A percentile compares a stretch with the other conserved stretches of the same genome.
Evolutionary conservation across 2,113 vertebrate species (phyloP).

Genomic region (Rostratula benghalensis): DNA sequence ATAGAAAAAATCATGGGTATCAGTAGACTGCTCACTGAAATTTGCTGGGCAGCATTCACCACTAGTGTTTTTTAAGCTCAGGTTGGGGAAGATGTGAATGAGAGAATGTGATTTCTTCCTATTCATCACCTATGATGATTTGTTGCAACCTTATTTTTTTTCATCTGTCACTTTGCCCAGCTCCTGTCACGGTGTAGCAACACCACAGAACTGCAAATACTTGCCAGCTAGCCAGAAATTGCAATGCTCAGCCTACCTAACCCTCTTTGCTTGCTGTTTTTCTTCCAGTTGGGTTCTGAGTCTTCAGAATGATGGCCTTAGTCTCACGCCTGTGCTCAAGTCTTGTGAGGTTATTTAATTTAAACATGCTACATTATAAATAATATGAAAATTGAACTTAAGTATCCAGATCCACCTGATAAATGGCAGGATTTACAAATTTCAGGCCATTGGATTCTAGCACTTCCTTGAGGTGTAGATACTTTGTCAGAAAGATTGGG

Average conservation of each 20-base stretch:
- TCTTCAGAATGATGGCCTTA: not conserved
- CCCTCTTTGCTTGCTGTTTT: not conserved
- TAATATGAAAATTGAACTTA: not conserved
- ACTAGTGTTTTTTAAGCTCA: not conserved
- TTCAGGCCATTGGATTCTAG: not conserved
- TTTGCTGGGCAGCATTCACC: not conserved
- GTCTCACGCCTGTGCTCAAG: not conserved
- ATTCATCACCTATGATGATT: not conserved
- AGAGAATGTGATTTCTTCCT: not conserved
- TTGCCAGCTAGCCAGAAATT: not conserved
- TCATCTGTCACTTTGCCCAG: not conserved
- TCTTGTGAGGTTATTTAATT: not conserved
- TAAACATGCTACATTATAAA: not conserved
- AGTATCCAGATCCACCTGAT: not conserved
- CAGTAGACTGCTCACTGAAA: not conserved
- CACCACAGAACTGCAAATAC: not conserved
- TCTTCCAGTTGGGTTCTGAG: not conserved
- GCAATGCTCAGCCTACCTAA: not conserved
- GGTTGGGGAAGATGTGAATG: not conserved
- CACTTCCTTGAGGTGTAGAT: not conserved
- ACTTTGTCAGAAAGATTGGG: not conserved
- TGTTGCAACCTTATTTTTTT: not conserved
- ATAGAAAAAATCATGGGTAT: not conserved
- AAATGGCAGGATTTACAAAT: not conserved
- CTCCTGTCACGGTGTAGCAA: not conserved